Evolutionary conservation across 2,113 vertebrate genomes (phyloP), one percentile per base, ranked within the genome.

Genomic region (Brachirus orientalis): DNA sequence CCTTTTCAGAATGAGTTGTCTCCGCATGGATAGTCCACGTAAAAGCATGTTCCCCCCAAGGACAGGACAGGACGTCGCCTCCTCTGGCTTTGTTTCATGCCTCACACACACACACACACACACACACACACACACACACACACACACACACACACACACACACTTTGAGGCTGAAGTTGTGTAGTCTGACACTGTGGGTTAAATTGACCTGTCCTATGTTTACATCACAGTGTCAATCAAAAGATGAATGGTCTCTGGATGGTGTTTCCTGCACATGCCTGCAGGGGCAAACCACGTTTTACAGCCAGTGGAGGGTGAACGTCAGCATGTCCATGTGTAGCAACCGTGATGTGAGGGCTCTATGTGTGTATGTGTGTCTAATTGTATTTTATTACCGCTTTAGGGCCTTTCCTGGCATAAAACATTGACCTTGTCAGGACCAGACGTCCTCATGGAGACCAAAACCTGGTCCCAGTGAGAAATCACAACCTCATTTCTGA

Each of bases 181-280:
- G 77, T 69, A 79, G 63, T 72, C 60, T 57, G 80, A 86, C 78
- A 77, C 83, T 72, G 61, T 69, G 72, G 72, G 47, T 50, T 52
- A 18, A 69, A 78, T 10, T 72, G 61, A 7, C 52, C 52, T 3
- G 36, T 10, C 38, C 38, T 1, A 37, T 88, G 83, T 88, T 88
- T 84, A 80, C 79, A 80, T 35, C 73, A 80, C 81, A 82, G 35
- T 48, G 72, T 67, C 76, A 9, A 68, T 84, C 73, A 76, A 48
- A 70, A 78, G 83, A 86, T 73, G 53, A 58, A 86, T 77, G 62
- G 8, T 16, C 52, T 66, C n/a, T 16, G 12, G 54, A 36, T 6
- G 18, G 57, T 33, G 45, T 43, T 48, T 19, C 40, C 9, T 19
- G 13, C 22, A 40, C 60, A 37, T 3, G 83, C 72, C 78, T 72